Base-by-base conservation (phyloP, 1,140 invertebrate species). In the Heterodera schachtii region DNA sequence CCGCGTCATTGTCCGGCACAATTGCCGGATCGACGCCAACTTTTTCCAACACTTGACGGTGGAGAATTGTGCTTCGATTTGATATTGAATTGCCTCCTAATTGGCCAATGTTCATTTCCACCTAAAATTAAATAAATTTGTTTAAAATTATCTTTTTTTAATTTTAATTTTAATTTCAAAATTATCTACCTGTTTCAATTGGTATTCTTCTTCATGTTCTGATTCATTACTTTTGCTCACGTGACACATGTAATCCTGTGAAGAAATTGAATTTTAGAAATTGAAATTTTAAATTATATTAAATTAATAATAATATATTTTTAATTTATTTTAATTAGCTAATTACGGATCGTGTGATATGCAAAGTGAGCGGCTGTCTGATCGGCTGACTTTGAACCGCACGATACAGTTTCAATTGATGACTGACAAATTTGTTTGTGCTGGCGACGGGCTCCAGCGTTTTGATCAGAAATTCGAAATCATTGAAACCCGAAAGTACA, bases 111-210 rank as follows among this genome's bases (percentile, higher is more conserved):
- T 64, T 64, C 16, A 64, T 19, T 64, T 91, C 95, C 96, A 85
- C 94, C 95, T 93, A 98, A 97, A 89, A 95, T 95, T 44, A 95
- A 94, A 70, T 96, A 94, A 89, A 98, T 96, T 85, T 95, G 95
- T 92, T 98, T 98, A 88, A 97, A 93, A 92, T 98, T 96, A 85
- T 94, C 92, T 52, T 52, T 52, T 52, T 52, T 52, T 11, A 52
- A 52, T 6, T 52, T 52, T 1, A 52, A 11, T 52, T 52, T 67
- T 41, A 75, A 3, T 19, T 75, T 19, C 31, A 41, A 90, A 81
- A 91, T 81, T 81, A 89, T 89, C 73, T 88, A 78, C 75, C 83
- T 86, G 90, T 91, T 88, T 80, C 49, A 86, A 43, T 79, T 85
- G 84, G 80, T 83, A 78, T 64, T 79, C 46, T 85, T 87, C 75